These are phyloP conservation scores for Gobiocypris rarus DNA, from an alignment of 2,113 vertebrate species.

Conservation along the genomic window DNA sequence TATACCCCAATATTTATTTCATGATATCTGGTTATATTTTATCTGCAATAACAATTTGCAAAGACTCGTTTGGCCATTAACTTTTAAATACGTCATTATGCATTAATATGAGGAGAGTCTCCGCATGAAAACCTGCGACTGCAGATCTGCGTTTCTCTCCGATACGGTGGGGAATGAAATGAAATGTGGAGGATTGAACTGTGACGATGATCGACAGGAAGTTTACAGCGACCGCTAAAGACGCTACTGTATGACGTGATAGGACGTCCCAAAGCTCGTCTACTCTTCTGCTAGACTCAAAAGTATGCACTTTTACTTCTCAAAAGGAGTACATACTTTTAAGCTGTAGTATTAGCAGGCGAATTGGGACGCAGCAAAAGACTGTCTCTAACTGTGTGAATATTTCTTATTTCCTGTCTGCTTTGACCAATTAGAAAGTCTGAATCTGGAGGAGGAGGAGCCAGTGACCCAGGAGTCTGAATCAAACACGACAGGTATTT, in stretches of 20 bases:
- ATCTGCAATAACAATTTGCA: too few relatives aligned
- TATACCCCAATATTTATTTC: too few relatives aligned
- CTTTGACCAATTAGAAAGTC: constrained; percentile 49
- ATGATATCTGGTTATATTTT: too few relatives aligned
- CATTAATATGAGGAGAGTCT: too few relatives aligned
- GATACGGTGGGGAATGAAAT: too few relatives aligned
- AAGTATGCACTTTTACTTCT: too few relatives aligned
- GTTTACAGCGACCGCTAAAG: not conserved
- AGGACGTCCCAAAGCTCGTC: not conserved
- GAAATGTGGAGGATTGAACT: too few relatives aligned
- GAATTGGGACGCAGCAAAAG: not conserved
- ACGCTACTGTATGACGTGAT: not conserved
- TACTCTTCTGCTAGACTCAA: not conserved
- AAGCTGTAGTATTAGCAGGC: not conserved
- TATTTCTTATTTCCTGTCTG: not conserved
- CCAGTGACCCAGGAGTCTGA: constrained; percentile 23
- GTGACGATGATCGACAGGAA: too few relatives aligned
- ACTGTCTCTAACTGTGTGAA: not conserved
- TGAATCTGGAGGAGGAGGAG: constrained; percentile 53
- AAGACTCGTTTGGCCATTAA: too few relatives aligned
- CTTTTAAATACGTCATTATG: too few relatives aligned
- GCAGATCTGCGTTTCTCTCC: too few relatives aligned
- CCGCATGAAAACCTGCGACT: too few relatives aligned
- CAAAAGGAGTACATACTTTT: not conserved
- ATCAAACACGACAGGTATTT: constrained; percentile 64